Percentiles rank a stretch among this genome's conserved stretches.
phyloP scores from a whole-genome alignment of 2,797 vertebrate genomes.

The Leptatherina wallacei region DNA sequence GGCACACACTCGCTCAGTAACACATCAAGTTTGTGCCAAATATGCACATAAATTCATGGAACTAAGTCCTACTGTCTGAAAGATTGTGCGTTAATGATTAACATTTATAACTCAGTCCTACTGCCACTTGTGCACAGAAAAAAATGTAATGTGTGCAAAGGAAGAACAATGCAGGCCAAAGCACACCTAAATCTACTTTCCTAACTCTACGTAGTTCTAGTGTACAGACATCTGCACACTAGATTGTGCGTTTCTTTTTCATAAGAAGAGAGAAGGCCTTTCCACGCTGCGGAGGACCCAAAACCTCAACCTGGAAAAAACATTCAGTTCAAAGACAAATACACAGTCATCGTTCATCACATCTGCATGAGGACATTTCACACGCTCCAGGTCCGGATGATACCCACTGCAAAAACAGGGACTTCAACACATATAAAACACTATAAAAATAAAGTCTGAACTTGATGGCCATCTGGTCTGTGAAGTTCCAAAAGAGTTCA shows the following conservation, averaged over 20 bases:
- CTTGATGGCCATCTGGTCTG: neutral
- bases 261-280: conserved; percentile 40
- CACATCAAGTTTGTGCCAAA: neutral
- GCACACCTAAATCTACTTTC: conserved; percentile 23
- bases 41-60: neutral
- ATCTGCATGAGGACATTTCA: conserved; percentile 29
- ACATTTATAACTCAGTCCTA: conserved; percentile 14
- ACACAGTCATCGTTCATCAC: conserved; percentile 18
- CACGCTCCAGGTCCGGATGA: conserved; percentile 19
- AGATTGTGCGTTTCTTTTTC: conserved; percentile 66
- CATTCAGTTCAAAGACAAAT: conserved; percentile 29
- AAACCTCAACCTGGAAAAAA: conserved; percentile 42
- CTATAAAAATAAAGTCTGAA: neutral
- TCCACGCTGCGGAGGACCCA: conserved; percentile 8
- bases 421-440: neutral
- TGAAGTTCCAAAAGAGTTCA: neutral
- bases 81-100: neutral
- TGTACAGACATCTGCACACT: conserved; percentile 59
- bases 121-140: neutral
- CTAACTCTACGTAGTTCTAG: conserved; percentile 52
- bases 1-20: neutral
- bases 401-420: neutral
- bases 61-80: conserved; percentile 4
- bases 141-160: conserved; percentile 12
- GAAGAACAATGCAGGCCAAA: conserved; percentile 10